Evolutionary conservation across 2,797 vertebrate genomes (phyloP).

Genomic region (Heteromormyrus szaboi): DNA sequence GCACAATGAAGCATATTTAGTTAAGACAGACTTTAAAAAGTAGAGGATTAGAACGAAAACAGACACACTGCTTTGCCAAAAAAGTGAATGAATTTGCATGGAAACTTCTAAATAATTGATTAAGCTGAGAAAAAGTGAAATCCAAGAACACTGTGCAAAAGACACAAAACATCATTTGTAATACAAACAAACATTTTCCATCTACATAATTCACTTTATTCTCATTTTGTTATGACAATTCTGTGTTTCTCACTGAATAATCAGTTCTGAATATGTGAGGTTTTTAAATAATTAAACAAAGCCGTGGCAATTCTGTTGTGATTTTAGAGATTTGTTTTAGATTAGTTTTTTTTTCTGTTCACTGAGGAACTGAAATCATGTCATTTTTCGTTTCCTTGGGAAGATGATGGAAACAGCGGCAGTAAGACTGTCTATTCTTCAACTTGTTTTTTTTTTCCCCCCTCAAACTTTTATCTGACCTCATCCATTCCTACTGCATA

Average conservation of each 20-base stretch:
- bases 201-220: slow-evolving; percentile 71
- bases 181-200: slow-evolving; percentile 66
- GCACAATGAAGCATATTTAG: background rate
- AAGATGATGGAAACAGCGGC: background rate
- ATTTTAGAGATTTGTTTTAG: slow-evolving; percentile 67
- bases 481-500: slow-evolving; percentile 51
- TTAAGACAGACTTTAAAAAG: slow-evolving; percentile 1
- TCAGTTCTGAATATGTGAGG: slow-evolving; percentile 67
- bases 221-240: slow-evolving; percentile 66
- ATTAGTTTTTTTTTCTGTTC: slow-evolving; percentile 67
- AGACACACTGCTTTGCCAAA: background rate
- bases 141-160: slow-evolving; percentile 12
- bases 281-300: slow-evolving; percentile 70
- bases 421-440: background rate
- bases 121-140: background rate
- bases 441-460: slow-evolving; percentile 21
- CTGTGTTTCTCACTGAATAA: slow-evolving; percentile 54
- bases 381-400: background rate
- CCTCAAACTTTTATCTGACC: slow-evolving; percentile 58
- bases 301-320: slow-evolving; percentile 56
- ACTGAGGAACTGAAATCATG: background rate
- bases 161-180: slow-evolving; percentile 65
- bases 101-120: slow-evolving; percentile 7
- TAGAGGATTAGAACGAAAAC: background rate
- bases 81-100: background rate